Evolutionary conservation across 1,140 invertebrate genomes (phyloP), one percentile per base, ranked within the genome.

Genomic region (Drosophila triauraria): DNA sequence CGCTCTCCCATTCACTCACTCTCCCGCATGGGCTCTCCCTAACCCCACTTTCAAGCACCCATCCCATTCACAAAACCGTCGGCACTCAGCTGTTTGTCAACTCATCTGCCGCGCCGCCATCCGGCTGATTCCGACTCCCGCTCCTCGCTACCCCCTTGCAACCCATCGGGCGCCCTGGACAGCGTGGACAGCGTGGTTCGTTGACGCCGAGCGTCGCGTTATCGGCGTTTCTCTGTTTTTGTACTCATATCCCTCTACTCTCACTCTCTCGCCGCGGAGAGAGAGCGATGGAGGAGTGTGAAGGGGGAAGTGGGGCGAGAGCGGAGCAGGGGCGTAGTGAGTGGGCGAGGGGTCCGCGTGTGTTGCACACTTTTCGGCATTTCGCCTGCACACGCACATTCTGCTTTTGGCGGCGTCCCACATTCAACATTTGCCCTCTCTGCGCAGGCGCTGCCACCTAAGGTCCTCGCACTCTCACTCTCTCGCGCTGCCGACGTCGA

Each of bases 221-320:
- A 91, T 91, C 91, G 85, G 80, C 82, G 80, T 82, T 91, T 91
- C 90, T 91, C 85, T 91, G 90, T 91, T 91, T 91, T 91, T 91
- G 83, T 91, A 91, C 90, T 84, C 85, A 90, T 86, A 91, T 91
- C 85, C 85, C 86, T 90, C 78, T 70, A 65, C 61, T 76, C 74
- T 57, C 51, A 38, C 48, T 62, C 57, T 40, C n/a, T 64, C 47
- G 2, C 13, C 15, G n/a, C 8, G 20, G 15, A 17, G 15, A 54
- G 42, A 17, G 20, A 40, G 53, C 20, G 17, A 9, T 7, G 3
- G 53, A 15, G 2, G 17, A 3, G 32, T 9, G 63, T n/a, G 42
- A 2, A 30, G 27, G 10, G 38, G 27, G 38, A 4, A 32, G 42
- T 43, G 35, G 23, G 42, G 27, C 12, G 20, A 23, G 8, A 7